Conservation (phyloP, 1,140 invertebrate species). For the Mizuhopecten yessoensis region DNA sequence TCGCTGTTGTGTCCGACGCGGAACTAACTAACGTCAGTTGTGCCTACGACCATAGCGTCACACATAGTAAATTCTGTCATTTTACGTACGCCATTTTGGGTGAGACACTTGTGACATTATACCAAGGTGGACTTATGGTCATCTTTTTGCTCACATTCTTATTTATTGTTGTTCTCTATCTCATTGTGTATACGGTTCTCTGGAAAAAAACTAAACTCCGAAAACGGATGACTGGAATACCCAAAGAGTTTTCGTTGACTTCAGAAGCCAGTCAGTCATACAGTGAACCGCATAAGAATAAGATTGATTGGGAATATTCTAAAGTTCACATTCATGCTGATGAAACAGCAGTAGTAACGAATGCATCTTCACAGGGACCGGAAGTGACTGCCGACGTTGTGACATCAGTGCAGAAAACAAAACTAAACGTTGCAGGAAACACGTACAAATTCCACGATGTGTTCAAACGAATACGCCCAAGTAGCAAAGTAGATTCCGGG, state of each 20-base stretch:
- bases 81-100: conserved; percentile 73
- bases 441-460: background rate
- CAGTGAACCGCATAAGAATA: conserved; percentile 5
- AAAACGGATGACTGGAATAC: conserved; percentile 42
- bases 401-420: background rate
- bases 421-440: background rate
- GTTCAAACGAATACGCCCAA: background rate
- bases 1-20: conserved; percentile 67
- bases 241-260: conserved; percentile 42
- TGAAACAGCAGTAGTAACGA: background rate
- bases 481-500: conserved; percentile 31
- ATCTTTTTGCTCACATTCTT: conserved; percentile 66
- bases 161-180: conserved; percentile 73
- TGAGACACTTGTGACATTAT: conserved; percentile 56
- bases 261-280: background rate
- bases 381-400: background rate
- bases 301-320: background rate
- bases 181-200: conserved; percentile 68
- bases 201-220: conserved; percentile 72
- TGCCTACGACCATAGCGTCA: conserved; percentile 60
- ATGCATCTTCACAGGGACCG: background rate
- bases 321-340: conserved; percentile 32
- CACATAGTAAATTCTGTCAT: conserved; percentile 65
- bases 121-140: conserved; percentile 69
- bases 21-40: conserved; percentile 67